Evolutionary conservation across 2,797 vertebrate species (phyloP), one percentile per base, ranked within the genome.

Genomic region (Sebastes steindachneri): DNA sequence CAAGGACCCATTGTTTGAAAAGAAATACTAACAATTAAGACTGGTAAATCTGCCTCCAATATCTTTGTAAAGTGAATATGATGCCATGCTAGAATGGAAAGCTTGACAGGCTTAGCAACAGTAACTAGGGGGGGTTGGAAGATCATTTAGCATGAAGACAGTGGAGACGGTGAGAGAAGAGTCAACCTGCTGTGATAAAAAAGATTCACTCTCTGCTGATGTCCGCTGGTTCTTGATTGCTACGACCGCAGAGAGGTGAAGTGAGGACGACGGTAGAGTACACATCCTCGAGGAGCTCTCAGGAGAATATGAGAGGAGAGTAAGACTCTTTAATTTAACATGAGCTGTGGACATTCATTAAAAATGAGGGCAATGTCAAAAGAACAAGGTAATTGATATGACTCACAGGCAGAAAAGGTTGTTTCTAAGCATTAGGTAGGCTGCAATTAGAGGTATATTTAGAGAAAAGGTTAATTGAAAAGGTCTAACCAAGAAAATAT

Each of bases 291-390:
- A 51, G 28, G 68, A 75, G 68, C 80, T 64, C 73, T 72, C 68
- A 17, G 75, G 72, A 79, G 83, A 77, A 60, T 45, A 54, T 48
- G 25, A 72, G 19, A 64, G 69, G 54, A 75, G 3, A 31, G 51
- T 53, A 25, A 60, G 54, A 64, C 74, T 63, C 37, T 72, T 72
- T 60, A 78, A 83, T 68, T 79, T 73, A 82, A 76, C 68, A 75
- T 9, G 60, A 41, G 37, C 65, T 75, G 65, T 65, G 66, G 71
- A 82, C 33, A 58, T 76, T 88, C 64, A 86, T 83, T 81, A 86
- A 75, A 75, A 85, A 77, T 5, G 72, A 84, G 67, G 84, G 68
- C 70, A 10, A 69, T 73, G 79, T 79, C 70, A 79, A 84, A 86
- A 62, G 80, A 82, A 73, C n/a, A 15, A 65, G 58, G 68, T 51